Evolutionary conservation across 2,797 vertebrate genomes (phyloP).

Genomic region (Moxostoma hubbsi): DNA sequence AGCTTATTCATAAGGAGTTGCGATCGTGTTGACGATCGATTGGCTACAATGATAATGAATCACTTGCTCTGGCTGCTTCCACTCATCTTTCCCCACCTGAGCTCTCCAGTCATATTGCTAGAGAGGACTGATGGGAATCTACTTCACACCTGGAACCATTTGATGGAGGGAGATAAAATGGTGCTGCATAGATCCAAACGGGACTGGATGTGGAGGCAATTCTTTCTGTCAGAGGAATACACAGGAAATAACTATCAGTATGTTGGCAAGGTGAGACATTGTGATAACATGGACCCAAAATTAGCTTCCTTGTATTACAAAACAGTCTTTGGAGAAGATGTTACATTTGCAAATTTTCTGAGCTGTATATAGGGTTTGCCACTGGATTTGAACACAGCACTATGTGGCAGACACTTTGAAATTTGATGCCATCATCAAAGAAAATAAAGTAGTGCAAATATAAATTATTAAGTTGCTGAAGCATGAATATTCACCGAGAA

Average conservation of each 20-base stretch:
- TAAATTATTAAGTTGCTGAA: constrained; percentile 57
- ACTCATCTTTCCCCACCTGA: constrained; percentile 54
- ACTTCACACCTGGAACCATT: constrained; percentile 47
- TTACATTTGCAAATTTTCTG: constrained; percentile 44
- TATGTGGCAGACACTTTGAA: constrained; percentile 27
- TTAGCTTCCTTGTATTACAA: constrained; percentile 20
- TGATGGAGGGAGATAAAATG: constrained; percentile 68
- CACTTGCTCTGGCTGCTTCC: constrained; percentile 59
- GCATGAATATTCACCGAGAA: constrained; percentile 60
- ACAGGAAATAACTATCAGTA: constrained; percentile 85
- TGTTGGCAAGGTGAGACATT: constrained; percentile 84
- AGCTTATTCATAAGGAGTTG: constrained; percentile 55
- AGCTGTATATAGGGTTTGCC: constrained; percentile 52
- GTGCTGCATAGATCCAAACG: constrained; percentile 79
- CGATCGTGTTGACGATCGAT: constrained; percentile 52
- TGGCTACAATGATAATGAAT: constrained; percentile 62
- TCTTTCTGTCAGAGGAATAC: constrained; percentile 87
- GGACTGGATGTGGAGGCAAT: constrained; percentile 91
- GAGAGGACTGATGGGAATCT: constrained; percentile 59
- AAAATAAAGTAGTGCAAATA: constrained; percentile 52
- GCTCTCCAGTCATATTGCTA: constrained; percentile 43
- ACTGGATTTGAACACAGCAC: constrained; percentile 32
- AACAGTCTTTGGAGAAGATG: constrained; percentile 17
- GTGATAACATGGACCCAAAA: not conserved
- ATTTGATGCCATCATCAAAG: constrained; percentile 57